Evolutionary conservation across 2,113 vertebrate species (phyloP), one percentile per base, ranked within the genome.

Genomic region (Castor canadensis): DNA sequence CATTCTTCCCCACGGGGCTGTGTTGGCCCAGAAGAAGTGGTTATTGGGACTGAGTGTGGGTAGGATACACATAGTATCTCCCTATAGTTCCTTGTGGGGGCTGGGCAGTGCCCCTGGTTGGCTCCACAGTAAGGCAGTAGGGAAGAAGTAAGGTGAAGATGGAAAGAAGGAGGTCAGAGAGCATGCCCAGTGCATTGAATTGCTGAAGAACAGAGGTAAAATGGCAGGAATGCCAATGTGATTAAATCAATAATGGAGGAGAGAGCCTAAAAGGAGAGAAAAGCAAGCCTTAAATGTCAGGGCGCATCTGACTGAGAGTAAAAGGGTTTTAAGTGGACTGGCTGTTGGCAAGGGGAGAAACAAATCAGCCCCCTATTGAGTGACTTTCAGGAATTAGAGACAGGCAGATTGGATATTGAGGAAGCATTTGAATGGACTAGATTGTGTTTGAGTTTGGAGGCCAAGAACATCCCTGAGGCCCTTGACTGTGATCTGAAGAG

Each of bases 151-250:
- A 87, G 35, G 30, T 9, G 11, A 56, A 66, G 60, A 24, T 32
- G 35, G 62, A 64, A 72, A 87, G 11, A 0, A 0, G 83, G 32
- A 17, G 9, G 7, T 0, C 0, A 0, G 2, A 49, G 19, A 54
- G 47, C n/a, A n/a, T 1, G 0, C 54, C 75, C 0, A 0, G 2
- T 10, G 6, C 2, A 1, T 49, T 3, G 2, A 9, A 15, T 64
- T 60, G n/a, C 75, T 22, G 9, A 58, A 43, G 45, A 73, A 76
- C 76, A 32, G 49, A 87, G 64, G n/a, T 95, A 67, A 89, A 92
- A 64, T 17, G 62, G 30, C 19, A 91, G 64, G 32, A 26, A 8
- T 11, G 9, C 0, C 75, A 72, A 52, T 16, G 11, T 58, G 87
- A 35, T 88, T 94, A 75, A 20, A n/a, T 72, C 20, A 60, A 22